Base-by-base conservation (phyloP, 2,888 invertebrate genomes). In the Belgica antarctica region DNA sequence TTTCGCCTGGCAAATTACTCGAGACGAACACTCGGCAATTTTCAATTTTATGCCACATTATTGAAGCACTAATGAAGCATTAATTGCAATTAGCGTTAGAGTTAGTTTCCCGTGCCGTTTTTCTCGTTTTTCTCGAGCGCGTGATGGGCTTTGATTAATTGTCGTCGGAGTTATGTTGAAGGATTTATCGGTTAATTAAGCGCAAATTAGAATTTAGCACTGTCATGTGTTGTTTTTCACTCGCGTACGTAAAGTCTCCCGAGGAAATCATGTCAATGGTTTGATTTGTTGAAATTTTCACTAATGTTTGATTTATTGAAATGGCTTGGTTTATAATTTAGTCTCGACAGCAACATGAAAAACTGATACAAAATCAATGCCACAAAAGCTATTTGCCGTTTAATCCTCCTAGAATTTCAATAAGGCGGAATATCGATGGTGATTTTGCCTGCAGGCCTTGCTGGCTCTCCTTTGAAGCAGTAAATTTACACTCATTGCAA, bases 401-500 rank as follows among this genome's bases (percentile, higher is more conserved):
- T 52, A 52, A 52, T 52, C 22, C 52, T 52, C 22, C 52, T 52
- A 52, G 52, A 52, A 52, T 52, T 52, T 52, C 52, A 52, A 52
- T 52, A 22, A 52, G 52, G 52, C 52, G 22, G 52, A 41, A 12
- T 12, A 52, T 52, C 22, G 52, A 52, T n/a, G n/a, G n/a, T 22
- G 52, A 52, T 15, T n/a, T n/a, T n/a, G n/a, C n/a, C 46, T 46
- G 10, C 46, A 4, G 7, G 34, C 34, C 34, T 15, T 46, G 10
- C 4, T 46, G 7, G 7, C 15, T 46, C 22, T 52, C 52, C 17
- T 2, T 52, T 8, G 22, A 52, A 2, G 52, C 22, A 52, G 52
- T 52, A 52, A 52, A 52, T 52, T 52, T 52, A 52, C 52, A 52
- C 52, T 22, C 52, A 52, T 52, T 52, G 52, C 52, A 41, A n/a